Percentiles rank a stretch among this genome's conserved stretches.
phyloP scores from a whole-genome alignment of 1,140 invertebrate genomes.

The Chrysopa pallens region DNA sequence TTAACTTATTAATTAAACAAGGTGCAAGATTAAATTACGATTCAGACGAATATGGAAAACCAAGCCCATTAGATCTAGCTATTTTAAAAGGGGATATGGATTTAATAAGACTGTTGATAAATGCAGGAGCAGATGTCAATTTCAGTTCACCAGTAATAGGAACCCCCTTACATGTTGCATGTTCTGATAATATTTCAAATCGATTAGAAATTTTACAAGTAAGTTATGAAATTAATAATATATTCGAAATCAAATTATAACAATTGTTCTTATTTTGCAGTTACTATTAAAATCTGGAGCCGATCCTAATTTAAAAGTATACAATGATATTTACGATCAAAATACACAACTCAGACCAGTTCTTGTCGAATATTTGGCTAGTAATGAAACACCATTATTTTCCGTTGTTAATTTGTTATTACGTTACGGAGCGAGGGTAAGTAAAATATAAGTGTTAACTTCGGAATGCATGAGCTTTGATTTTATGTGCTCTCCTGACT shows the following conservation, averaged over 20 bases:
- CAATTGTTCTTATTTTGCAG: conserved; percentile 18
- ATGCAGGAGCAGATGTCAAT: conserved; percentile 62
- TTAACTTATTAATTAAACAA: conserved; percentile 66
- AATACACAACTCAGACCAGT: conserved; percentile 47
- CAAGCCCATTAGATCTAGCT: conserved; percentile 65
- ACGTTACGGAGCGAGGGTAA: conserved; percentile 57
- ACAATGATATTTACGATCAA: conserved; percentile 44
- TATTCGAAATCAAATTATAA: background rate
- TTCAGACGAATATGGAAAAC: conserved; percentile 51
- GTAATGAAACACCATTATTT: conserved; percentile 45
- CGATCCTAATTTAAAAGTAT: conserved; percentile 60
- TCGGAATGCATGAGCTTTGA: too few relatives aligned
- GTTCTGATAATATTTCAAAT: conserved; percentile 63
- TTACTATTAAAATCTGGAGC: conserved; percentile 57
- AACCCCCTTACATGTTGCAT: conserved; percentile 69
- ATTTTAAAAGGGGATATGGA: conserved; percentile 62
- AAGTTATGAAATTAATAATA: conserved; percentile 5
- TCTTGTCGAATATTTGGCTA: conserved; percentile 67
- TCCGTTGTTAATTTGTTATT: conserved; percentile 55
- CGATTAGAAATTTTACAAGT: conserved; percentile 41
- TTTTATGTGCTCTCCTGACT: too few relatives aligned
- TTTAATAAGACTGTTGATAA: conserved; percentile 48
- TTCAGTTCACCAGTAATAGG: conserved; percentile 67
- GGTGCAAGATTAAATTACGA: conserved; percentile 52
- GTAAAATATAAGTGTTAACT: too few relatives aligned